Base-by-base conservation (phyloP, 2,888 invertebrate species). In the Euplexia lucipara region DNA sequence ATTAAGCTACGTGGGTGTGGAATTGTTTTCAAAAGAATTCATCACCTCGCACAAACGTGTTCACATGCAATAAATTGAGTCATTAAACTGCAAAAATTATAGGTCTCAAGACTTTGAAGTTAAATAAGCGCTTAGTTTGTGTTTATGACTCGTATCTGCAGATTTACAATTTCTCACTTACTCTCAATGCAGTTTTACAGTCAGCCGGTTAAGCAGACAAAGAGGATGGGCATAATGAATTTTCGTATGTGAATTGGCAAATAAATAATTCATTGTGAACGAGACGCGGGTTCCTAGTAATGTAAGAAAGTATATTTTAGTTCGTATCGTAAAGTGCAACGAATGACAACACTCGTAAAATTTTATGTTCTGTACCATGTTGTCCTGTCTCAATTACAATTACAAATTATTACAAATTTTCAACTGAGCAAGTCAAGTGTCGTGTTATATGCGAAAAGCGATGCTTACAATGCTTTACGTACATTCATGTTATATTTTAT, bases 351-450 rank as follows among this genome's bases (percentile, higher is more conserved):
- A 88, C 86, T 88, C 92, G 86, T 95, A 91, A 95, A 95, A 85
- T 90, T 94, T 94, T 92, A 95, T 91, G 92, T 84, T 83, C 83
- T 71, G 88, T 86, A 85, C 88, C 83, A 89, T 87, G 89, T 85
- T 89, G 88, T 86, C 86, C 86, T 88, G 86, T 88, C 92, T 90
- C 93, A 91, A 95, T 95, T 94, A 94, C 92, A 95, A 94, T 94
- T 92, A 94, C 94, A 94, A 94, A 94, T 94, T 92, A 93, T 91
- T 92, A 91, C 91, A 91, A 92, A 93, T 91, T 90, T 91, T 88
- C 90, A 90, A 87, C 85, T 79, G 78, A 74, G 59, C 78, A 67
- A 81, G 70, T 75, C 79, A 78, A 89, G 86, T 87, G 88, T 88
- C 86, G 83, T 88, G 84, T 82, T 82, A 86, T 87, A 88, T 86